Conservation (phyloP, 2,888 invertebrate genomes). For the Junonia oenone region DNA sequence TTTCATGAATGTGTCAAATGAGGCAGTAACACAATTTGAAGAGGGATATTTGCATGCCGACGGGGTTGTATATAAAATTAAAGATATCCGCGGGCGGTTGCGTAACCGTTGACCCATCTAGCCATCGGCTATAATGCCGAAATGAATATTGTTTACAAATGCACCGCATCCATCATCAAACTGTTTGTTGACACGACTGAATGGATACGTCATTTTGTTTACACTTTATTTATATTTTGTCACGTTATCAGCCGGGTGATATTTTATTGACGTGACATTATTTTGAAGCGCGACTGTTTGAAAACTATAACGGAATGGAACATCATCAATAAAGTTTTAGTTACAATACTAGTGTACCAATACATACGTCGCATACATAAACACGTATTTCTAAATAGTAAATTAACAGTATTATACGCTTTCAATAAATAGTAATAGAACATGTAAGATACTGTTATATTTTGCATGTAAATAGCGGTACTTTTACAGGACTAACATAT, state of each 20-base stretch:
- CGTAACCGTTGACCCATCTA: constrained; percentile 35
- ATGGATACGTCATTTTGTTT: constrained; percentile 38
- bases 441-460: too few species aligned
- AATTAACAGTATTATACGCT: too few species aligned
- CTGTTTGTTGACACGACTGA: constrained; percentile 49
- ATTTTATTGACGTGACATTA: not conserved
- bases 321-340: not conserved
- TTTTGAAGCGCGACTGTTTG: not conserved
- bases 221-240: constrained; percentile 18
- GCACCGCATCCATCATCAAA: constrained; percentile 55
- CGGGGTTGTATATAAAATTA: constrained; percentile 54
- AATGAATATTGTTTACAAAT: constrained; percentile 63
- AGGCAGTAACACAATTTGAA: constrained; percentile 5
- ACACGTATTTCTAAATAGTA: too few species aligned
- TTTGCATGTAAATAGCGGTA: too few species aligned
- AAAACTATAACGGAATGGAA: not conserved
- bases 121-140: constrained; percentile 37
- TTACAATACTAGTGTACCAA: too few species aligned
- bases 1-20: constrained; percentile 3
- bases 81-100: constrained; percentile 49
- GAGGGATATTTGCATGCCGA: constrained; percentile 36
- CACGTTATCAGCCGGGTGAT: not conserved
- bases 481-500: too few species aligned
- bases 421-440: too few species aligned
- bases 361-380: too few species aligned